Base-by-base conservation (phyloP, 2,888 invertebrate species). In the Gastracanthus pulcherrimus region DNA sequence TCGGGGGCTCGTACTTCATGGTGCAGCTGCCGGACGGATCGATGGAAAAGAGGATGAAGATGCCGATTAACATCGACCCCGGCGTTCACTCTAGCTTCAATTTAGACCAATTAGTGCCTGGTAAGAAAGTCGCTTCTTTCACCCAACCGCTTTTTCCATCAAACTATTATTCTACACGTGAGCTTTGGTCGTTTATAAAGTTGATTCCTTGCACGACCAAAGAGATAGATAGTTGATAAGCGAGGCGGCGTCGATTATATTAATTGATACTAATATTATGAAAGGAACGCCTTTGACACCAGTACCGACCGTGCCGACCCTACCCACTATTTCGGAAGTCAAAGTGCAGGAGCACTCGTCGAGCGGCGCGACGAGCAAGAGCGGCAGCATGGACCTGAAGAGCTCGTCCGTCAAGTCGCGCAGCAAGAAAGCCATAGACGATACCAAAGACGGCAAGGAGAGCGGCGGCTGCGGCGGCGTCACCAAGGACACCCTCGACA, bases 21-120 rank as follows among this genome's bases (percentile, higher is more conserved):
- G 97, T 98, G 2, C 97, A 98, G 89, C 92, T 97, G 85, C 97
- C 97, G 2, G 98, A 98, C 88, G 98, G 98, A 82, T 96, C 96
- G 19, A 96, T 97, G 96, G 97, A 98, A 90, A 96, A 96, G 88
- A 94, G 97, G 88, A 93, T 96, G 93, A 98, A 98, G 93, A 95
- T 97, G 94, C 97, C 97, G 38, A 93, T 98, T 84, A 98, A 98
- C 92, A 95, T 97, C 84, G 98, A 98, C 92, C 98, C 98, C 4
- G 98, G 98, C 72, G 98, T 98, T 67, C 98, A 98, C 92, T 98
- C 97, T 78, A 97, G 97, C 89, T 94, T 98, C 88, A 97, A 97
- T 92, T 93, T 98, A 89, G 98, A 98, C 91, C 95, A 96, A 90
- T 92, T 96, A 88, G 96, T 95, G 71, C 96, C 91, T 89, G 95